Evolutionary conservation across 2,797 vertebrate genomes (phyloP), one percentile per base, ranked within the genome.

Genomic region (Xyrichtys novacula): DNA sequence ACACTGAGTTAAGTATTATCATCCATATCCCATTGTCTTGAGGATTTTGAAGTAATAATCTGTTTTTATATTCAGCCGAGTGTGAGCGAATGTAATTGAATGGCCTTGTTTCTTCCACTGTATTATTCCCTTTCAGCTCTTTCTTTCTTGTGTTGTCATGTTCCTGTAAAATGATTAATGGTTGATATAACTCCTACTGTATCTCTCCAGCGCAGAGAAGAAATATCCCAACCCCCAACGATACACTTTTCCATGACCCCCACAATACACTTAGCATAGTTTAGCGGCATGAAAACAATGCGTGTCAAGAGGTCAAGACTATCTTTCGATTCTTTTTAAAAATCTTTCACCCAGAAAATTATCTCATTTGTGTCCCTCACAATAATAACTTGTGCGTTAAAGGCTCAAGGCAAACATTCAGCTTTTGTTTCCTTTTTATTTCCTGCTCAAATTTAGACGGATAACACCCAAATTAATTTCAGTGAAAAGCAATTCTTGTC

Each of bases 91-190:
- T 63, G 40, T 54, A 28, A 31, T 48, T 72, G 56, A 68, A 58
- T 74, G 61, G 40, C 64, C 70, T 49, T 73, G 68, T 78, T 83
- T 78, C 61, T 66, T 66, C 53, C 34, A 29, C 67, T 64, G 71
- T 59, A 42, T 87, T 84, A 47, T 66, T 71, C 74, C 75, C 71
- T 17, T 62, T 67, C 64, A 81, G 80, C 53, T 74, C 50, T 36
- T n/a, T 67, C n/a, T 76, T 71, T 48, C 66, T 76, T 68, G 49
- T 69, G 47, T 74, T 85, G 81, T 75, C 75, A 83, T 85, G 53
- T 61, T 71, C 50, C 22, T 66, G 22, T 36, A 42, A 72, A 81
- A 81, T 91, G 84, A 89, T 88, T 86, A 90, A 90, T 92, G 83
- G 77, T 22, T 57, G 57, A 74, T 64, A 60, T 55, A 39, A 9